Evolutionary conservation across 1,140 invertebrate genomes (phyloP).

Genomic region (Geopemphigus sp.): DNA sequence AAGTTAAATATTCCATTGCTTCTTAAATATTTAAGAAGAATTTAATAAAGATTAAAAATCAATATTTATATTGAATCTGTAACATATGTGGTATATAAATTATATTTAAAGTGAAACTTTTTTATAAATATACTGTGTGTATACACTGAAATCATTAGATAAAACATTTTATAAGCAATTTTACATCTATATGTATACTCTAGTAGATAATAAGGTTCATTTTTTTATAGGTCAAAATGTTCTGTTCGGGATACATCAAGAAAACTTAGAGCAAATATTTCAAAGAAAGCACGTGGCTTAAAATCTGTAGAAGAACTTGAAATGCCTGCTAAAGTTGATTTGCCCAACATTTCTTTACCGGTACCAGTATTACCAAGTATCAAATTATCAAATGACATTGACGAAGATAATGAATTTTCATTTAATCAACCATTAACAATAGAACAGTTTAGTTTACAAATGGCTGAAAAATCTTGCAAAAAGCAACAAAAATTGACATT

Average conservation of each 20-base stretch:
- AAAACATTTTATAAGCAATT: no score
- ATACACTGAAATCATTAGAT: no score
- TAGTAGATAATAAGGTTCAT: neutral
- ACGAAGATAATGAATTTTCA: constrained; percentile 22
- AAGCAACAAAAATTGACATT: neutral
- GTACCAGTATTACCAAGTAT: constrained; percentile 27
- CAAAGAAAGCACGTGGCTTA: neutral
- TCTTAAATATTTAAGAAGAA: no score
- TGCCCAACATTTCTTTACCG: constrained; percentile 22
- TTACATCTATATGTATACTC: no score
- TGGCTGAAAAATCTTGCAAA: constrained; percentile 27
- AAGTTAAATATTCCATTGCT: neutral
- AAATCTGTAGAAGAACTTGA: constrained; percentile 6
- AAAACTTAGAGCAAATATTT: constrained; percentile 36
- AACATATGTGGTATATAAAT: no score
- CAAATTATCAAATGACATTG: constrained; percentile 1
- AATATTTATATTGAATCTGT: no score
- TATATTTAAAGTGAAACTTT: no score
- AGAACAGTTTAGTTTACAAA: constrained; percentile 37
- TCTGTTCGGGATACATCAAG: neutral
- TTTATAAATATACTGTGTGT: no score
- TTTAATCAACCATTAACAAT: constrained; percentile 45
- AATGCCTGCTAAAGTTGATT: constrained; percentile 36
- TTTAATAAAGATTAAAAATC: no score
- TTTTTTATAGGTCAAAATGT: neutral